Evolutionary conservation across 1,140 invertebrate species (phyloP), one percentile per base, ranked within the genome.

Genomic region (Helicoverpa armigera): DNA sequence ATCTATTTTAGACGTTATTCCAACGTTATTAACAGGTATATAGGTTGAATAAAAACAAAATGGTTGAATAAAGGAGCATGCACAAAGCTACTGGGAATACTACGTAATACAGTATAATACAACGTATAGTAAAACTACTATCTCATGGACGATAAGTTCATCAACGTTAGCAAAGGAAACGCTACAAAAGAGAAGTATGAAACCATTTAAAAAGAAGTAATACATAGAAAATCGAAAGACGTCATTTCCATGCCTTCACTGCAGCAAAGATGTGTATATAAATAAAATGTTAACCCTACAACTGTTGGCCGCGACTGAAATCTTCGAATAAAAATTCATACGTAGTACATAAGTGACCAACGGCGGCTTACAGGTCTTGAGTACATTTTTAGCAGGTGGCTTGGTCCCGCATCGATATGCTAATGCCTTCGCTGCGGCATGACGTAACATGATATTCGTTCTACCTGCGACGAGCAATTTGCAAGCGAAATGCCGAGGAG

Each of bases 401-500:
- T 65, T 77, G 80, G 54, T 43, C 35, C 79, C 77, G 72, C 86
- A 91, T 91, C 87, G 89, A 90, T 90, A 91, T 91, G 89, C 86
- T 87, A 91, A 91, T 91, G 81, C 80, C 74, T 74, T 23, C 63
- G 70, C 54, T 73, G 82, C 82, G 81, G 84, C 69, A 69, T 86
- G 82, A 83, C 86, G 86, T 89, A 86, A 90, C 86, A 81, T 85
- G 85, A 89, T 88, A 85, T 89, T 86, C 87, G 82, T 83, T 85
- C 87, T 86, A 87, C 87, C 86, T 86, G 83, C 79, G 86, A 85
- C 81, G 84, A 88, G 86, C 88, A 88, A 91, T 91, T 91, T 91
- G 88, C 89, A 91, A 90, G 89, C 83, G 82, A 89, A 91, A 91
- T 89, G 82, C 86, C 81, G 75, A 69, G 73, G 43, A 67, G 85